Conservation (phyloP, 1,140 invertebrate species). For the Drosophila orosa region DNA sequence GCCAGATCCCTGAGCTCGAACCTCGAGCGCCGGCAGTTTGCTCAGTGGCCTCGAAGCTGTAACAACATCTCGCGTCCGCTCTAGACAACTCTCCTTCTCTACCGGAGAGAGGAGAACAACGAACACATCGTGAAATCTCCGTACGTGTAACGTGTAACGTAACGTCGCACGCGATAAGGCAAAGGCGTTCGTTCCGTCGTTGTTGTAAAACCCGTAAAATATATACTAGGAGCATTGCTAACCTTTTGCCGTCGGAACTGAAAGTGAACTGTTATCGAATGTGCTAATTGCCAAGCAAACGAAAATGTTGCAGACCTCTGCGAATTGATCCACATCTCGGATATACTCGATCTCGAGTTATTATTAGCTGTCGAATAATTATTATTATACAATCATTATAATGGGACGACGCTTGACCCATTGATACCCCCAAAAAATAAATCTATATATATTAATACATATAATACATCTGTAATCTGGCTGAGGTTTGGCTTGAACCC, state of each 20-base stretch:
- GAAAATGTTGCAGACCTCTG: slow-evolving; percentile 53
- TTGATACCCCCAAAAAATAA: slow-evolving; percentile 17
- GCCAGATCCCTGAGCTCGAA: slow-evolving; percentile 59
- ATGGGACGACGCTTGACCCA: slow-evolving; percentile 58
- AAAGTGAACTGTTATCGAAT: slow-evolving; percentile 59
- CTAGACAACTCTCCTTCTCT: slow-evolving; percentile 1
- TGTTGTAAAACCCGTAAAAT: not conserved
- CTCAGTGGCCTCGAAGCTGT: slow-evolving; percentile 78
- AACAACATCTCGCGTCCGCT: slow-evolving; percentile 70
- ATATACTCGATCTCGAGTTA: slow-evolving; percentile 38
- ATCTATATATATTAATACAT: not conserved
- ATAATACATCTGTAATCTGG: slow-evolving; percentile 7
- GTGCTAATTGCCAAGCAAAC: slow-evolving; percentile 54
- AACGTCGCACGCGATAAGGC: slow-evolving; percentile 39
- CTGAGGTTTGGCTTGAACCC: slow-evolving; percentile 28
- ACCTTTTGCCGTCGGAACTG: slow-evolving; percentile 35
- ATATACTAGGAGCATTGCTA: not conserved
- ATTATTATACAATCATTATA: slow-evolving; percentile 39
- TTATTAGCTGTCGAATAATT: slow-evolving; percentile 21
- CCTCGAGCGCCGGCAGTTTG: slow-evolving; percentile 71
- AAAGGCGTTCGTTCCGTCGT: not conserved
- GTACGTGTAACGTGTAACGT: slow-evolving; percentile 27
- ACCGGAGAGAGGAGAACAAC: slow-evolving; percentile 14
- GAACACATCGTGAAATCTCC: slow-evolving; percentile 16
- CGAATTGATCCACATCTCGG: slow-evolving; percentile 46